Evolutionary conservation across 2,113 vertebrate species (phyloP).

Genomic region (Pogona vitticeps): DNA sequence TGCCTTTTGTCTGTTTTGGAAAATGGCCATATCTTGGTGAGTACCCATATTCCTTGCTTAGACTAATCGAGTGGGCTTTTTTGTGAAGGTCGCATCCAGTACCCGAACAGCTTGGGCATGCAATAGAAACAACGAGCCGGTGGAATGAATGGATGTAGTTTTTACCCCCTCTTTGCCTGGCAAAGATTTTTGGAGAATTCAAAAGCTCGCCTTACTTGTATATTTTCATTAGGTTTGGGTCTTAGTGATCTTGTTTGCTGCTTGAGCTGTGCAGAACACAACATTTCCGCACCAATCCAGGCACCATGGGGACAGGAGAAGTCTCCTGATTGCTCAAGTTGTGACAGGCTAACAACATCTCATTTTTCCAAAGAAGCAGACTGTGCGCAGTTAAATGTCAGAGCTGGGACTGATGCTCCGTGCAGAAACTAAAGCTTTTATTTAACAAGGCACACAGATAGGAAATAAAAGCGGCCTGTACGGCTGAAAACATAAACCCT

Average conservation of each 20-base stretch:
- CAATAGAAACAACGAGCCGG: neutral
- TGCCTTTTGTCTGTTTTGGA: no score
- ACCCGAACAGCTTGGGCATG: neutral
- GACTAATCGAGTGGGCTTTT: neutral
- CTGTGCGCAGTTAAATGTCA: constrained; percentile 56
- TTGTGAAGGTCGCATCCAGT: neutral
- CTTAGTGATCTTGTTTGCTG: constrained; percentile 10
- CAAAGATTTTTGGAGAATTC: neutral
- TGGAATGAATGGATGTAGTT: neutral
- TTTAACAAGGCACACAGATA: constrained; percentile 7
- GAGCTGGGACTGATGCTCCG: constrained; percentile 58
- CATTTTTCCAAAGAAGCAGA: constrained; percentile 60
- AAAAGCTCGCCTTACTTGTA: neutral
- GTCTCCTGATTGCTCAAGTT: constrained; percentile 55
- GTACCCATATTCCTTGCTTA: no score
- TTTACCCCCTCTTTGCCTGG: neutral
- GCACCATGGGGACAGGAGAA: constrained; percentile 20
- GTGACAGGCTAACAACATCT: constrained; percentile 61
- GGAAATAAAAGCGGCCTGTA: neutral
- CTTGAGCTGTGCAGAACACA: constrained; percentile 14
- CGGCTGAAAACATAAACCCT: constrained; percentile 10
- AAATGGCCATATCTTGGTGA: neutral
- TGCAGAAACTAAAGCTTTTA: constrained; percentile 32
- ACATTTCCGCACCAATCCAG: neutral
- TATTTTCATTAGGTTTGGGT: constrained; percentile 22